These are phyloP conservation scores for Entomyzon cyanotis DNA, from an alignment of 2,113 vertebrate genomes.

Conservation along the genomic window DNA sequence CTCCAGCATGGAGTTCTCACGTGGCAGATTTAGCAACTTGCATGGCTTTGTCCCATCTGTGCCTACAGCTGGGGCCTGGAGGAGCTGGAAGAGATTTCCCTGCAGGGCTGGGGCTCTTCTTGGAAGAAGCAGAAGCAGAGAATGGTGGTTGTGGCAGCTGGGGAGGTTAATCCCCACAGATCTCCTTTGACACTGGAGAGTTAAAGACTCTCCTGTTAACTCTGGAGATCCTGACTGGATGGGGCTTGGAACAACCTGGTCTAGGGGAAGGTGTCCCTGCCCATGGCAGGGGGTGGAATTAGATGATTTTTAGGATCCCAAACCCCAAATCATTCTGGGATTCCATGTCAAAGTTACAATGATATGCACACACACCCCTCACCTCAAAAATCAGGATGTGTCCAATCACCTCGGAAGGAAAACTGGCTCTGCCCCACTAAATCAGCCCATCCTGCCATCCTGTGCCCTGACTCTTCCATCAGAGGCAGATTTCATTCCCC, in stretches of 20 bases:
- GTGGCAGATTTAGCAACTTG: not conserved
- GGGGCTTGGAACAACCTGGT: fast-evolving
- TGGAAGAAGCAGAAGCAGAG: not conserved
- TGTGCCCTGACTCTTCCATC: not conserved
- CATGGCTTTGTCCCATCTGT: not conserved
- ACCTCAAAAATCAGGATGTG: not conserved
- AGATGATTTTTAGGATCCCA: not conserved
- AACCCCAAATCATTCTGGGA: not conserved
- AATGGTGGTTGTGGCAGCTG: not conserved
- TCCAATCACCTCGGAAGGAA: not conserved
- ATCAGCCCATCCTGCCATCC: not conserved
- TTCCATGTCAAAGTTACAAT: not conserved
- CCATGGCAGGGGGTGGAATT: not conserved
- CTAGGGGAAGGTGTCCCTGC: not conserved
- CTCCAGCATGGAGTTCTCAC: not conserved
- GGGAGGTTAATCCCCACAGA: not conserved
- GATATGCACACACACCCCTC: fast-evolving
- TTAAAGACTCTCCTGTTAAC: no score
- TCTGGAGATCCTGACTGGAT: not conserved
- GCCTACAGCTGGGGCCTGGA: not conserved
- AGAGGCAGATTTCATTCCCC: not conserved
- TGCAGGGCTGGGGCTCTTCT: not conserved
- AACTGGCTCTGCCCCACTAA: not conserved
- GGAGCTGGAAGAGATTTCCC: not conserved
- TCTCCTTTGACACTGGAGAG: not conserved